Percentiles rank a stretch among this genome's conserved stretches.
phyloP scores from a whole-genome alignment of 2,113 vertebrate genomes.

The Odontesthes bonariensis region DNA sequence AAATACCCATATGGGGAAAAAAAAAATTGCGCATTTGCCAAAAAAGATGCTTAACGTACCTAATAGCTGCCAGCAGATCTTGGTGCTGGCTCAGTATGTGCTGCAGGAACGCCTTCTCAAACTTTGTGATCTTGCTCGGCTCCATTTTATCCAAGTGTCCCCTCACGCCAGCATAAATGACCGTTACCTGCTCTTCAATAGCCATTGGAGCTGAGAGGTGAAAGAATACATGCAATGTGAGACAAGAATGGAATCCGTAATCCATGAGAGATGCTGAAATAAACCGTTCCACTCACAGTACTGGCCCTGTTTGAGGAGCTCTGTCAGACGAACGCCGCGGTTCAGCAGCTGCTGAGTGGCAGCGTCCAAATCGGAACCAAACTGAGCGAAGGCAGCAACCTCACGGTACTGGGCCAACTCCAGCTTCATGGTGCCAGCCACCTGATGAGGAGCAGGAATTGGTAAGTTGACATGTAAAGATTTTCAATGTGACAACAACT shows the following conservation, averaged over 20 bases:
- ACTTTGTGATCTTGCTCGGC: constrained; percentile 96
- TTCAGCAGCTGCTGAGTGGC: constrained; percentile 95
- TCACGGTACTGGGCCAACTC: constrained; percentile 97
- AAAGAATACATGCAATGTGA: not conserved
- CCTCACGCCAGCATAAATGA: constrained; percentile 96
- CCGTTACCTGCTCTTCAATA: constrained; percentile 96
- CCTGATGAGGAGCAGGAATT: constrained; percentile 73
- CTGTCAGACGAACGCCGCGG: constrained; percentile 94
- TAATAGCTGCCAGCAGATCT: constrained; percentile 88
- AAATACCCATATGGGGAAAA: not conserved
- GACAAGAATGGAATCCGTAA: not conserved
- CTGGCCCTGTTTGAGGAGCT: constrained; percentile 96
- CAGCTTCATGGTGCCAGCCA: constrained; percentile 98
- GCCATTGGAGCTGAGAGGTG: constrained; percentile 92
- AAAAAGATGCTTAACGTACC: constrained; percentile 72
- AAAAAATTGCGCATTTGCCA: not conserved
- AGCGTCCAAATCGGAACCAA: constrained; percentile 95
- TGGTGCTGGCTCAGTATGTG: constrained; percentile 94
- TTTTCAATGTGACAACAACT: not conserved
- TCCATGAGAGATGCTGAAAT: not conserved
- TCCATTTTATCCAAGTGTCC: constrained; percentile 97
- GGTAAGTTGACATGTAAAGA: not conserved
- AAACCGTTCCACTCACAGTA: constrained; percentile 86
- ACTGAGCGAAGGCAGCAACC: constrained; percentile 97
- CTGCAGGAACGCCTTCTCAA: constrained; percentile 93